A percentile compares a stretch with the other conserved stretches of the same genome.
phyloP scores from a whole-genome alignment of 2,797 vertebrate species.

The Pangasius larnaudii region DNA sequence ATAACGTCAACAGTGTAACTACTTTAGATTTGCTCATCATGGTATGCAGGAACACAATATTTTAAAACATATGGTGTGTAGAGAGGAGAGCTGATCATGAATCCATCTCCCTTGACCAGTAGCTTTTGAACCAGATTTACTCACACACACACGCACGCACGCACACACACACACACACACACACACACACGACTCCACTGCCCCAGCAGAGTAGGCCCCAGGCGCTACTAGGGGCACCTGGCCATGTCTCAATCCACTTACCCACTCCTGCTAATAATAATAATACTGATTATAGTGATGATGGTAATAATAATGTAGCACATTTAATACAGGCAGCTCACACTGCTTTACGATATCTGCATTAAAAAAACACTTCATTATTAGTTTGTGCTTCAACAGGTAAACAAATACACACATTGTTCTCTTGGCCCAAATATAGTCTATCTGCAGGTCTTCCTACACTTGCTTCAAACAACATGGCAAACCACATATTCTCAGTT shows the following conservation, averaged over 20 bases:
- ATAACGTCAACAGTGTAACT: too few species aligned
- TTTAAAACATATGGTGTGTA: too few species aligned
- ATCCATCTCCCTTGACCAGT: too few species aligned
- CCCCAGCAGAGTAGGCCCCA: too few species aligned
- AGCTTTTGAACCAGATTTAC: too few species aligned
- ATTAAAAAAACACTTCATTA: not conserved
- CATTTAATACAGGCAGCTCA: not conserved
- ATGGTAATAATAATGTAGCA: not conserved
- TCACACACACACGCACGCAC: too few species aligned
- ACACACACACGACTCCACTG: too few species aligned
- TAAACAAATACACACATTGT: not conserved
- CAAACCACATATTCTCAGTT: not conserved
- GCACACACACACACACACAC: too few species aligned
- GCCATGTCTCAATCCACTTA: not conserved
- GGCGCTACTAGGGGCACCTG: too few species aligned
- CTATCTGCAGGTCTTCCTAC: not conserved
- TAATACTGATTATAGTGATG: not conserved
- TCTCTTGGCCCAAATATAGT: not conserved
- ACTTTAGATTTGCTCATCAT: too few species aligned
- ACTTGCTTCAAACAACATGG: not conserved
- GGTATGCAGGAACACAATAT: too few species aligned
- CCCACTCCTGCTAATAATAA: not conserved
- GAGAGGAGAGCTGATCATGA: too few species aligned
- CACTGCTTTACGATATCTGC: not conserved
- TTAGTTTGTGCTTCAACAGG: not conserved